Base-by-base conservation (phyloP, 1,140 invertebrate species). In the Hyposmocoma kahamanoa region DNA sequence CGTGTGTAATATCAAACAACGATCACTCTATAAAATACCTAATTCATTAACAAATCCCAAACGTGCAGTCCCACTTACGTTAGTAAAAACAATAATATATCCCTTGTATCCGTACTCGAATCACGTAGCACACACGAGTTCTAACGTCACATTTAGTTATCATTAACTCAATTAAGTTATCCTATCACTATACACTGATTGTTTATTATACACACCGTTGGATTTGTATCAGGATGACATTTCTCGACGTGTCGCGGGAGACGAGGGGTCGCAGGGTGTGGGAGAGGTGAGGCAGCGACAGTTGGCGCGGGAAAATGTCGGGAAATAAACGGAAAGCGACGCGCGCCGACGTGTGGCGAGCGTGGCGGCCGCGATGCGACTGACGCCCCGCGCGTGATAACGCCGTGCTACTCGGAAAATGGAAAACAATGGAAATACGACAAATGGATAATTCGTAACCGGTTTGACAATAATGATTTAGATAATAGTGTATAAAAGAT, bases 371-470 rank as follows among this genome's bases (percentile, higher is more conserved):
- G 61, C 50, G 51, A 62, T 38, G 47, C 43, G 48, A 61, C 59
- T 75, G 34, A 15, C 39, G 46, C 46, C 48, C 59, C 59, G 72
- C 11, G 19, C 38, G 22, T 41, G 73, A 81, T 78, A 82, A 82
- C 72, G 59, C 49, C 51, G 58, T 63, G 54, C 58, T 52, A 66
- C 50, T 57, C 42, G 66, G 72, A 71, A 79, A 75, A 75, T 72
- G 67, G 59, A 77, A 83, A 81, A 80, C 72, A 83, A 75, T 78
- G 69, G 56, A 78, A 79, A 79, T 51, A 54, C 53, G 50, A 49
- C 38, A 57, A n/a, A n/a, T n/a, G n/a, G n/a, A n/a, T n/a, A n/a
- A n/a, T n/a, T n/a, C n/a, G n/a, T n/a, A n/a, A n/a, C n/a, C n/a
- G n/a, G n/a, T n/a, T n/a, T n/a, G n/a, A n/a, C n/a, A n/a, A n/a